Percentiles rank a stretch among this genome's conserved stretches.
These are phyloP conservation scores for Gadus chalcogrammus DNA, from an alignment of 2,113 vertebrate genomes.

Conservation along the genomic window DNA sequence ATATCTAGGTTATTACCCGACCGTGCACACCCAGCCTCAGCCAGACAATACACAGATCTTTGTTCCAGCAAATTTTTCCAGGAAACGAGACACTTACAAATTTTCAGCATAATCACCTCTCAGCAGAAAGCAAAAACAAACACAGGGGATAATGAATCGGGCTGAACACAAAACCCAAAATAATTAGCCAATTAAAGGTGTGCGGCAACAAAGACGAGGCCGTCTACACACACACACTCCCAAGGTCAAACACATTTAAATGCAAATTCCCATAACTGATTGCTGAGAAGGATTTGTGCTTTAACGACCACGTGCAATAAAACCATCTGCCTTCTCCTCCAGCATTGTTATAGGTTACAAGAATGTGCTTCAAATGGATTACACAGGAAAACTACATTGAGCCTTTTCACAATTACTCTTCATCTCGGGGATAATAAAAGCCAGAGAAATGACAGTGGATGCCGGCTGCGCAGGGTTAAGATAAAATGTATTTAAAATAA, in stretches of 20 bases:
- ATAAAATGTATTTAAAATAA: too few relatives aligned
- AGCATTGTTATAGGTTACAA: slow-evolving; percentile 35
- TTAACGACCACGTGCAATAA: slow-evolving; percentile 66
- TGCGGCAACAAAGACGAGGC: slow-evolving; percentile 62
- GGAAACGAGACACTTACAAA: slow-evolving; percentile 60
- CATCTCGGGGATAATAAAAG: too few relatives aligned
- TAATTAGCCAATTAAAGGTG: slow-evolving; percentile 77
- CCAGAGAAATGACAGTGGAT: too few relatives aligned
- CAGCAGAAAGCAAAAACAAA: slow-evolving; percentile 52
- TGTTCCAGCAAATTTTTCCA: slow-evolving; percentile 42
- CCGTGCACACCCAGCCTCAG: too few relatives aligned
- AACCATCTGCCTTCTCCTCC: slow-evolving; percentile 58
- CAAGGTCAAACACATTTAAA: slow-evolving; percentile 75
- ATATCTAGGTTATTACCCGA: too few relatives aligned
- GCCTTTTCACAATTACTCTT: slow-evolving; percentile 39
- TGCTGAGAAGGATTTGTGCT: slow-evolving; percentile 50
- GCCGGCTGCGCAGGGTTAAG: too few relatives aligned
- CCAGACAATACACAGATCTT: slow-evolving; percentile 7
- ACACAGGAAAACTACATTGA: slow-evolving; percentile 21
- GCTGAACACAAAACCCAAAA: slow-evolving; percentile 63
- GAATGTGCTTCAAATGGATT: slow-evolving; percentile 19
- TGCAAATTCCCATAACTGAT: slow-evolving; percentile 70
- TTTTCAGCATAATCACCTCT: slow-evolving; percentile 63
- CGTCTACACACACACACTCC: slow-evolving; percentile 45
- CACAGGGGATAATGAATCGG: slow-evolving; percentile 56